phyloP scores from a whole-genome alignment of 2,797 vertebrate genomes.

The Bufotes viridis region DNA sequence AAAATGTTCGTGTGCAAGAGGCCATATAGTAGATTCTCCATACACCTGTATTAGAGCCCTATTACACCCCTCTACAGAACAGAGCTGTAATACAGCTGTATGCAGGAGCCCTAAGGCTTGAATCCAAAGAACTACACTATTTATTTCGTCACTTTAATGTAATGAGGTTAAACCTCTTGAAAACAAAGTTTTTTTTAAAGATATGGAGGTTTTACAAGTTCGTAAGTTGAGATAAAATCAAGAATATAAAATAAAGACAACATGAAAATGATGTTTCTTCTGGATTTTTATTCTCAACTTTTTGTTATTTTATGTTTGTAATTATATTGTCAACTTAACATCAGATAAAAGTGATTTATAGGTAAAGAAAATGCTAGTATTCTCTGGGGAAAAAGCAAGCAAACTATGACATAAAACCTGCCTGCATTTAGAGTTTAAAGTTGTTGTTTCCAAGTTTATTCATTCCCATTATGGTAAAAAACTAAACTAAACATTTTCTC shows the following conservation, averaged over 20 bases:
- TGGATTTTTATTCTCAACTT: conserved; percentile 2
- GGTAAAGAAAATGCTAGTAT: neutral
- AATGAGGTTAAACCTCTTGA: neutral
- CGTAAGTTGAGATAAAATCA: conserved; percentile 4
- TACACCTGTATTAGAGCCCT: too few relatives aligned
- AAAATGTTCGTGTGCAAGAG: too few relatives aligned
- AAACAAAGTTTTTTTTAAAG: neutral
- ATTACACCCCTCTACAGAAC: neutral
- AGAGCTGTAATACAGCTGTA: neutral
- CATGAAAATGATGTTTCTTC: conserved; percentile 22
- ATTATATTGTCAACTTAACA: conserved; percentile 25
- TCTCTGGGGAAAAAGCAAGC: neutral
- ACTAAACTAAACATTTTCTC: neutral
- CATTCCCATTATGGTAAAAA: neutral
- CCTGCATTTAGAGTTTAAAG: neutral
- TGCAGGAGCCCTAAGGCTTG: neutral
- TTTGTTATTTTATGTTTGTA: conserved; percentile 16
- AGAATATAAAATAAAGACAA: neutral
- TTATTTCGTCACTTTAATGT: neutral
- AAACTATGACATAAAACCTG: conserved; percentile 13
- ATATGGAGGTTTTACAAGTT: neutral
- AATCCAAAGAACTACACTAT: neutral
- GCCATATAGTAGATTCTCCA: too few relatives aligned
- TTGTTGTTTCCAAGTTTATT: conserved; percentile 7
- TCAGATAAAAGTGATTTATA: conserved; percentile 20